phyloP scores from a whole-genome alignment of 2,888 invertebrate species.

The Apotomis capreana region DNA sequence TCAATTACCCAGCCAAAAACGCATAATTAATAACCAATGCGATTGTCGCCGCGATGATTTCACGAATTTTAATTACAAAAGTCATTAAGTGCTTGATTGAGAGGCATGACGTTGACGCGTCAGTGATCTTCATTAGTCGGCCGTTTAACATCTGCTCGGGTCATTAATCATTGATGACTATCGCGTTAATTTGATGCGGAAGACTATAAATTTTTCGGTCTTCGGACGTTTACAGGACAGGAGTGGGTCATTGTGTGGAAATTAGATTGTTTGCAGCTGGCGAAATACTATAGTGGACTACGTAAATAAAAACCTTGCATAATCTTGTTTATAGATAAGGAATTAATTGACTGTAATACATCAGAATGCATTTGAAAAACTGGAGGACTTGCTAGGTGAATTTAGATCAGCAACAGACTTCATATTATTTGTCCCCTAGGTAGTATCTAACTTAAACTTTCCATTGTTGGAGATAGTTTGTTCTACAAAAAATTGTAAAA shows the following conservation, averaged over 20 bases:
- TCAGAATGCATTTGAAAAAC: not conserved
- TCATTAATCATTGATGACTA: constrained; percentile 40
- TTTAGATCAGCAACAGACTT: no score
- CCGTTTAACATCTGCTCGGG: constrained; percentile 32
- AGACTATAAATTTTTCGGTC: constrained; percentile 26
- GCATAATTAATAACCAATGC: constrained; percentile 19
- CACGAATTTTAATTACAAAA: constrained; percentile 40
- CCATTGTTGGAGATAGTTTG: no score
- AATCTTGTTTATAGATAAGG: no score
- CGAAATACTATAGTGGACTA: not conserved
- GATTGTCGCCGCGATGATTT: constrained; percentile 31
- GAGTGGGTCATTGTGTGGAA: constrained; percentile 12
- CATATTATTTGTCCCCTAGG: not conserved
- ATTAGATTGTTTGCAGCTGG: constrained; percentile 19
- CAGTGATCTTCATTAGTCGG: constrained; percentile 37
- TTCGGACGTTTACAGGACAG: not conserved
- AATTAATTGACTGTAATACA: not conserved
- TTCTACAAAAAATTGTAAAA: no score
- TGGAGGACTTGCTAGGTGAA: no score
- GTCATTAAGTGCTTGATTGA: constrained; percentile 39
- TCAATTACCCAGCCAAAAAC: constrained; percentile 1
- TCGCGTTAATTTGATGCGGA: constrained; percentile 32
- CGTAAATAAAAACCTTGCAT: not conserved
- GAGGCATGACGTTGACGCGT: constrained; percentile 31
- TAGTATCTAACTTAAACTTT: no score